Base-by-base conservation (phyloP, 2,797 vertebrate species). In the Oceanodroma leucorhoa region DNA sequence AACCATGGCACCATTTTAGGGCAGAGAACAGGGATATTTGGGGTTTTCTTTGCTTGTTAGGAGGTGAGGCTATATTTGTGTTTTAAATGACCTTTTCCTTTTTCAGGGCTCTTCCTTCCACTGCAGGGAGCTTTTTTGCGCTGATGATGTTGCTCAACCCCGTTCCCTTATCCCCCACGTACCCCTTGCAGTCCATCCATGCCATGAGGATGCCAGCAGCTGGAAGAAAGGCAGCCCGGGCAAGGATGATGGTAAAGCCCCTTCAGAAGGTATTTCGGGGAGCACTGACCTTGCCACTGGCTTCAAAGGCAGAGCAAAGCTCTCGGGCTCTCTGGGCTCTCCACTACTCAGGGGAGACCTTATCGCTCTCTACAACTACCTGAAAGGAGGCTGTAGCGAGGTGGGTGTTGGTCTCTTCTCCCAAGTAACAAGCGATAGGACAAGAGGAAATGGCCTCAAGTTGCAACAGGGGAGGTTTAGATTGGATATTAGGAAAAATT, bases 1-100 rank as follows among this genome's bases (percentile, higher is more conserved):
- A 73, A 22, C 0, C 14, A 36, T 0, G 0, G 14, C 0, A 0
- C 43, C 83, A 20, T 43, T 85, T 77, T 43, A 36, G 26, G 20
- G n/a, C 20, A 77, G 12, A 51, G 23, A 70, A 67, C 5, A 26
- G 14, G 16, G 27, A 8, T 73, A 22, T 18, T 11, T 38, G 13
- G 30, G 5, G 2, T 2, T 71, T 61, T 55, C 22, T 54, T 58
- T 23, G 3, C 7, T 71, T 34, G 4, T 55, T 45, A 36, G 43
- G 24, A 54, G 10, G 6, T 12, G 43, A 41, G 53, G 30, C 8
- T 57, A 10, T 34, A 18, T 7, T 9, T 80, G 48, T 27, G 29
- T 22, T 83, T 87, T 62, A 58, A 72, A 38, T 27, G 6, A 36
- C 2, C 6, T 67, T 50, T 55, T 41, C 5, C 5, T 64, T 73